Percentiles rank a stretch among this genome's conserved stretches.
Evolutionary conservation across 2,797 vertebrate genomes (phyloP).

Genomic region (Varecia variegata): DNA sequence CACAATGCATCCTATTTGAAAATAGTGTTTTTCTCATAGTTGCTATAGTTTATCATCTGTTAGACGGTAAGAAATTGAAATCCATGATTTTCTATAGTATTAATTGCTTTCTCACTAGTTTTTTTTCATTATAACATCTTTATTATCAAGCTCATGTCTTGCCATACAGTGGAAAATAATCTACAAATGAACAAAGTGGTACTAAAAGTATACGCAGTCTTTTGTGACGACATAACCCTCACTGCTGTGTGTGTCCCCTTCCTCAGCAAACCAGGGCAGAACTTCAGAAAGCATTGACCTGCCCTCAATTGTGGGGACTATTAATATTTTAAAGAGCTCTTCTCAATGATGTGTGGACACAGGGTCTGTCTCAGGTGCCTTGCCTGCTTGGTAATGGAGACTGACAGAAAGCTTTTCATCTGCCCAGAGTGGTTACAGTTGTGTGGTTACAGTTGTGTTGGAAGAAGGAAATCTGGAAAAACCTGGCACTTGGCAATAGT

Average conservation of each 20-base stretch:
- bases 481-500: not conserved
- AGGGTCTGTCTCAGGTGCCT: not conserved
- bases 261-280: not conserved
- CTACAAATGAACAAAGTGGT: not conserved
- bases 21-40: not conserved
- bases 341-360: not conserved
- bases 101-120: not conserved
- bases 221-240: not conserved
- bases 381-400: not conserved
- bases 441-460: not conserved
- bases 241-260: not conserved
- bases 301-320: not conserved
- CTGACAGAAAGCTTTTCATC: not conserved
- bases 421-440: not conserved
- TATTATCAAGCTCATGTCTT: not conserved
- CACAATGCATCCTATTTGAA: not conserved
- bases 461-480: not conserved
- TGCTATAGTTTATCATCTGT: not conserved
- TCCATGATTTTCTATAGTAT: not conserved
- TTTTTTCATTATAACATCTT: not conserved
- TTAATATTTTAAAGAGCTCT: not conserved
- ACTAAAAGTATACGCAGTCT: not conserved
- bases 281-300: not conserved
- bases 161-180: not conserved
- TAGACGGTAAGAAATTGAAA: not conserved